phyloP scores from a whole-genome alignment of 1,140 invertebrate genomes.

The Drosophila subpulchrella region DNA sequence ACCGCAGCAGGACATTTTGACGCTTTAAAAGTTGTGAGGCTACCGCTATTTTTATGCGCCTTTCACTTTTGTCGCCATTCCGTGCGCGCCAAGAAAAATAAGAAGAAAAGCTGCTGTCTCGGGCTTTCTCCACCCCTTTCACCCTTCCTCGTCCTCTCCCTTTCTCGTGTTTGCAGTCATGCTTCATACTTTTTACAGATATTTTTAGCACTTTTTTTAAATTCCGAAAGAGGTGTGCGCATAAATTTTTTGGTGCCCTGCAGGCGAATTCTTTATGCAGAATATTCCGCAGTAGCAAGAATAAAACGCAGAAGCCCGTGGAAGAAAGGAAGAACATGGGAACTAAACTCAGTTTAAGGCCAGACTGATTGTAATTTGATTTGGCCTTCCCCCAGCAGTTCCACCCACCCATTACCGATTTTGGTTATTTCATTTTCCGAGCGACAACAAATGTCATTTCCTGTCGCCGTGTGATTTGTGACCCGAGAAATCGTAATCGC shows the following conservation, averaged over 20 bases:
- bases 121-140: not conserved
- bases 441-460: constrained; percentile 79
- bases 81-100: constrained; percentile 47
- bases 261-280: constrained; percentile 69
- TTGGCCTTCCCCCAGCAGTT: constrained; percentile 29
- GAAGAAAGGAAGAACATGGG: not conserved
- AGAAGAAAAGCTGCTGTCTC: constrained; percentile 35
- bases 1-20: constrained; percentile 62
- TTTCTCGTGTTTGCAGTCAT: constrained; percentile 24
- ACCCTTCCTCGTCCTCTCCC: not conserved
- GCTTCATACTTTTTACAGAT: constrained; percentile 51
- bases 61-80: constrained; percentile 67
- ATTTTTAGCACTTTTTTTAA: constrained; percentile 41
- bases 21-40: constrained; percentile 68
- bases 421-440: constrained; percentile 75
- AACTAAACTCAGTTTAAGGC: constrained; percentile 64
- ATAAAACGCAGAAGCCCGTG: constrained; percentile 10
- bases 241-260: constrained; percentile 72
- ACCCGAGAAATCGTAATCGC: constrained; percentile 72
- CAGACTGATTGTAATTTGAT: constrained; percentile 80
- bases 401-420: constrained; percentile 51
- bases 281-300: constrained; percentile 39
- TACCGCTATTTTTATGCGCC: constrained; percentile 41
- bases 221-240: constrained; percentile 76
- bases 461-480: constrained; percentile 67